These are phyloP conservation scores for Tarsius wallacei DNA, from an alignment of 2,797 vertebrate genomes.

Conservation along the genomic window DNA sequence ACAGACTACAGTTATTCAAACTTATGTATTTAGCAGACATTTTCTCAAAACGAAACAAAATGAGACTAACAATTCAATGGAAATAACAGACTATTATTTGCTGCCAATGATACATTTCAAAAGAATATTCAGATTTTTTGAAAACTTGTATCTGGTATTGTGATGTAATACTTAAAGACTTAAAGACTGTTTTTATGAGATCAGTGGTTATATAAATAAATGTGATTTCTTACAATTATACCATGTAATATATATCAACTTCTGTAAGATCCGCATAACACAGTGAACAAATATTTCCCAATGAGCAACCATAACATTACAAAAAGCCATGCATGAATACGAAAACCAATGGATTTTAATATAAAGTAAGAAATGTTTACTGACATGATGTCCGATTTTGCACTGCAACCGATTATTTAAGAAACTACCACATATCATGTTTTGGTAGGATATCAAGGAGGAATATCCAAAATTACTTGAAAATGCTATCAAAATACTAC, in stretches of 20 bases:
- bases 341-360: slow-evolving; percentile 16
- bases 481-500: slow-evolving; percentile 64
- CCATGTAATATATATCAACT: not conserved
- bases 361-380: slow-evolving; percentile 33
- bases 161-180: not conserved
- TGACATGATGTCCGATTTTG: not conserved
- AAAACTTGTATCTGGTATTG: not conserved
- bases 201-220: not conserved
- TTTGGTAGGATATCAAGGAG: slow-evolving; percentile 50
- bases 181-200: not conserved
- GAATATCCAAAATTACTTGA: slow-evolving; percentile 28
- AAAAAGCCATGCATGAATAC: not conserved
- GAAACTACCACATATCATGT: not conserved
- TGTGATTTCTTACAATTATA: not conserved
- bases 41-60: slow-evolving; percentile 36
- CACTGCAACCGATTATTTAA: not conserved
- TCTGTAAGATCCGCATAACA: not conserved
- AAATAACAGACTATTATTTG: slow-evolving; percentile 14
- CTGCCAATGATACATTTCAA: not conserved
- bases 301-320: not conserved
- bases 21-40: not conserved
- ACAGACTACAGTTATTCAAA: not conserved
- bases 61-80: not conserved
- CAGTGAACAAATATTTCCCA: not conserved
- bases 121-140: slow-evolving; percentile 5